Conservation (phyloP, 2,888 invertebrate genomes). For the Sesia bembeciformis region DNA sequence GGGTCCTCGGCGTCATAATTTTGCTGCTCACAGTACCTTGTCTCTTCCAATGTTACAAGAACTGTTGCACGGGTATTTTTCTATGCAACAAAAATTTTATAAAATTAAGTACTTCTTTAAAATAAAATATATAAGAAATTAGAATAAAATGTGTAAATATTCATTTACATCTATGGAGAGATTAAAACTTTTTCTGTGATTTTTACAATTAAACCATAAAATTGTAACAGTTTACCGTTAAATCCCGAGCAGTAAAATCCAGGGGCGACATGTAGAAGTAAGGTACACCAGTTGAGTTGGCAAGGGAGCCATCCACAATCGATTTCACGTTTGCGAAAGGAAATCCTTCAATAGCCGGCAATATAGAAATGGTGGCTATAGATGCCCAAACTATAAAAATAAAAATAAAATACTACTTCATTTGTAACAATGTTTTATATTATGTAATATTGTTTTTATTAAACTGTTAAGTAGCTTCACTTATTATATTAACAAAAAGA, state of each 20-base stretch:
- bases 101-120: background rate
- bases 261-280: conserved; percentile 83
- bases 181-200: too few species aligned
- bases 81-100: conserved; percentile 39
- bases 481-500: background rate
- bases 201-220: background rate
- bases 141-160: background rate
- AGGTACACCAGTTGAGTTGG: conserved; percentile 81
- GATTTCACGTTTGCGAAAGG: conserved; percentile 83
- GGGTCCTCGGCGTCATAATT: conserved; percentile 84
- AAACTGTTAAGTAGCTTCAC: background rate
- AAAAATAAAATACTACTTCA: background rate
- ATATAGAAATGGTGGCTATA: conserved; percentile 79
- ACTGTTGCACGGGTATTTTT: conserved; percentile 78
- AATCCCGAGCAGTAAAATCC: conserved; percentile 80
- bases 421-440: too few species aligned
- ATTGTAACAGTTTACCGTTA: conserved; percentile 60
- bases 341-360: conserved; percentile 74
- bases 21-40: conserved; percentile 76
- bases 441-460: background rate
- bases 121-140: background rate
- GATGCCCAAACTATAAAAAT: conserved; percentile 79
- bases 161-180: background rate
- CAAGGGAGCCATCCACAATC: conserved; percentile 79
- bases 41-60: conserved; percentile 80